A percentile compares a stretch with the other conserved stretches of the same genome.
Evolutionary conservation across 2,888 invertebrate genomes (phyloP).

Genomic region (Chrysolina haemoptera): DNA sequence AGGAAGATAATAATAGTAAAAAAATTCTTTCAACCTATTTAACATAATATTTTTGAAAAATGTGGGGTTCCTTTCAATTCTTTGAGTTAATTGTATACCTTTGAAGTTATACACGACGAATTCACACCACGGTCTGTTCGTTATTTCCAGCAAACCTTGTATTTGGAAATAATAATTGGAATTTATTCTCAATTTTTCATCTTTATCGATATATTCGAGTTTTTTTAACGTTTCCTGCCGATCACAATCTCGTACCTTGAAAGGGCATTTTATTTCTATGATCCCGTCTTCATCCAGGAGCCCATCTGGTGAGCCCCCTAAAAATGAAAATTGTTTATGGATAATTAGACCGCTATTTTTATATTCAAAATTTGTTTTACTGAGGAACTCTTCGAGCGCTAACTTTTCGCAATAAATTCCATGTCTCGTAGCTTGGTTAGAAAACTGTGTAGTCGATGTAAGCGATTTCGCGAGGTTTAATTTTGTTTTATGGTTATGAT

Average conservation of each 20-base stretch:
- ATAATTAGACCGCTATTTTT: slow-evolving; percentile 13
- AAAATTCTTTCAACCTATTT: too few relatives aligned
- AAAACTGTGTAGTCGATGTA: neutral
- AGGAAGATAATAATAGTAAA: too few relatives aligned
- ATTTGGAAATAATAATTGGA: too few relatives aligned
- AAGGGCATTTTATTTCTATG: slow-evolving; percentile 37
- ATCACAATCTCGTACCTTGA: slow-evolving; percentile 26
- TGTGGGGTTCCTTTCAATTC: too few relatives aligned
- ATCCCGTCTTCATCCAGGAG: slow-evolving; percentile 29
- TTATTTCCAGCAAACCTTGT: too few relatives aligned
- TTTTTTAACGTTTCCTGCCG: slow-evolving; percentile 15
- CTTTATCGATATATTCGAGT: neutral
- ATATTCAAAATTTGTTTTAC: neutral
- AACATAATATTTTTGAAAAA: too few relatives aligned
- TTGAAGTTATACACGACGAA: too few relatives aligned
- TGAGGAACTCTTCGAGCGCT: too few relatives aligned
- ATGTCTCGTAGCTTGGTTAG: neutral
- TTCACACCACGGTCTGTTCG: too few relatives aligned
- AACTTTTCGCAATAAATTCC: too few relatives aligned
- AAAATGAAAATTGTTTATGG: slow-evolving; percentile 15
- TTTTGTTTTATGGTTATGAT: neutral
- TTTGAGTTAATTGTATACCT: too few relatives aligned
- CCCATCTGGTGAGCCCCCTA: slow-evolving; percentile 28
- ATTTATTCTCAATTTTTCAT: too few relatives aligned
- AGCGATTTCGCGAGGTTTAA: slow-evolving; percentile 8